These are phyloP conservation scores for Stichodactyla helianthus DNA, from an alignment of 64 coral and sea anemone genomes.

Conservation along the genomic window DNA sequence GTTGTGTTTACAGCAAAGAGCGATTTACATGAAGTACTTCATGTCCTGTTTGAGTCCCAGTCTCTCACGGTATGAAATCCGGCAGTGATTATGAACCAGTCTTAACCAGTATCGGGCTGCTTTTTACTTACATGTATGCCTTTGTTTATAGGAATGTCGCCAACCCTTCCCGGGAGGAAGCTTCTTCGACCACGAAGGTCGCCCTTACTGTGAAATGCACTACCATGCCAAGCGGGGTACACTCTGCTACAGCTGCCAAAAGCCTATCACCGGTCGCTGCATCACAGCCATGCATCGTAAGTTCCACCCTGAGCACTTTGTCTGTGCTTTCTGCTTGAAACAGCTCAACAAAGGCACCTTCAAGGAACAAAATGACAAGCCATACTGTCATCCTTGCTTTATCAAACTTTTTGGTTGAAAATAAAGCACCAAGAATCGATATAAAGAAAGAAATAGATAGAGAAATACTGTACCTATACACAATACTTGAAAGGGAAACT, in stretches of 20 bases:
- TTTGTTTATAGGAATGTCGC: slow-evolving; percentile 74
- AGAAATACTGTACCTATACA: not conserved
- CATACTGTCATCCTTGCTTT: slow-evolving; percentile 94
- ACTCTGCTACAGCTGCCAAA: slow-evolving; percentile 95
- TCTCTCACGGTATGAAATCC: too few species aligned
- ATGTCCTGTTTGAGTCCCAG: too few species aligned
- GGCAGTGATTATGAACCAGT: too few species aligned
- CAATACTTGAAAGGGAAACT: not conserved
- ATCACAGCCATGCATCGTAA: slow-evolving; percentile 99
- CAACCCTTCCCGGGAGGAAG: slow-evolving; percentile 98
- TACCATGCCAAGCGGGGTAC: slow-evolving; percentile 93
- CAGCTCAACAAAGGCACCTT: slow-evolving; percentile 99
- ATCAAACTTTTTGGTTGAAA: slow-evolving; percentile 93
- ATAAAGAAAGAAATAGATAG: not conserved
- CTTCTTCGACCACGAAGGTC: slow-evolving; percentile 96
- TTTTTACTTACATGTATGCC: too few species aligned
- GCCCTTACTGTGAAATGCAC: slow-evolving; percentile 99
- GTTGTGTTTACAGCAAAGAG: too few species aligned
- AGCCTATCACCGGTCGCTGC: slow-evolving; percentile 94
- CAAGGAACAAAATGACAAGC: slow-evolving; percentile 99
- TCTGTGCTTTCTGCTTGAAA: slow-evolving; percentile 96
- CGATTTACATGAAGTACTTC: too few species aligned
- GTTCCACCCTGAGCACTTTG: slow-evolving; percentile 99
- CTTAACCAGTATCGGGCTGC: too few species aligned
- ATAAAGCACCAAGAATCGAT: not conserved